Evolutionary conservation across 2,113 vertebrate genomes (phyloP).

Genomic region (Anolis carolinensis): DNA sequence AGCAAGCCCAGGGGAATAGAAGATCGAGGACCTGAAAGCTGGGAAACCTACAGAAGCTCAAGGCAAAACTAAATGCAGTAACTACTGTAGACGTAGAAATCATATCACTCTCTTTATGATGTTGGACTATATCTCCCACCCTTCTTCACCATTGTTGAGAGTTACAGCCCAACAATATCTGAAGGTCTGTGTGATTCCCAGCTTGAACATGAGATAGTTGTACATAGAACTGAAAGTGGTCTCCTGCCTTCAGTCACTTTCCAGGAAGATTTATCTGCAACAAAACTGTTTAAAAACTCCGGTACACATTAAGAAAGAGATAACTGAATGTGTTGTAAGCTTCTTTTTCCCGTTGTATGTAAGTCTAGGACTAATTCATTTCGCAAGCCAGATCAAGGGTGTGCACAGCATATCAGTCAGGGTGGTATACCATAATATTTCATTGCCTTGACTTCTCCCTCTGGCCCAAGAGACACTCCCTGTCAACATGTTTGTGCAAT

Average conservation of each 20-base stretch:
- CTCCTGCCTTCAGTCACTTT: background rate
- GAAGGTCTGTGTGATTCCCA: background rate
- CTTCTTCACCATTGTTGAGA: background rate
- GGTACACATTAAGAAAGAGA: background rate
- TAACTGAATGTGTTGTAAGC: conserved; percentile 47
- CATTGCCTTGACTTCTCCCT: conserved; percentile 68
- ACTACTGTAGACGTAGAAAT: too few species aligned
- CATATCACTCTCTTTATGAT: too few species aligned
- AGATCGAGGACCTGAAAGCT: too few species aligned
- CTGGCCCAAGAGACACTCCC: conserved; percentile 72
- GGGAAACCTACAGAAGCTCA: too few species aligned
- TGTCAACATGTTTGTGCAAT: conserved; percentile 70
- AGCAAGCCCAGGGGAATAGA: too few species aligned
- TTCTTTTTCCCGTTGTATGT: conserved; percentile 33
- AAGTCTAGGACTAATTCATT: conserved; percentile 54
- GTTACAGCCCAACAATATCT: background rate
- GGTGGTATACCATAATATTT: conserved; percentile 70
- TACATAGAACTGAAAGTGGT: background rate
- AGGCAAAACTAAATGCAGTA: too few species aligned
- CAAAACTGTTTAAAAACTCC: background rate
- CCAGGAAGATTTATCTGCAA: background rate
- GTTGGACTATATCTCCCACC: too few species aligned
- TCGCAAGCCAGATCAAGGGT: conserved; percentile 62
- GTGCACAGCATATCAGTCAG: conserved; percentile 67
- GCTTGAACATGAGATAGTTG: background rate